phyloP scores from a whole-genome alignment of 2,797 vertebrate species.

The Peromyscus melanophrys region DNA sequence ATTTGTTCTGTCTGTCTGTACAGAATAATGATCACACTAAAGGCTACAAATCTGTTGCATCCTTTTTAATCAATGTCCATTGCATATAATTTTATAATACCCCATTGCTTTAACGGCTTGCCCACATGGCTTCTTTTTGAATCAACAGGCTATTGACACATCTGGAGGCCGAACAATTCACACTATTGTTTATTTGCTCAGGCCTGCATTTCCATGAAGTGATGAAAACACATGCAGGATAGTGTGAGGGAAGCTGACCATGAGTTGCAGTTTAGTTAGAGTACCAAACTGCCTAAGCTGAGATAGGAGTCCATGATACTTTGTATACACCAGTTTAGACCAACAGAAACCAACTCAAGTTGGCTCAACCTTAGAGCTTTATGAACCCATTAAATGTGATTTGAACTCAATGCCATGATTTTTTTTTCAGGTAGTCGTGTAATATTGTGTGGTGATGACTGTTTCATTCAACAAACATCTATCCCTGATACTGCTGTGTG shows the following conservation, averaged over 20 bases:
- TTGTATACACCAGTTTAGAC: not conserved
- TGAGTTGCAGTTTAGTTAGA: not conserved
- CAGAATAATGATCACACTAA: rapidly evolving
- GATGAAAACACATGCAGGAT: not conserved
- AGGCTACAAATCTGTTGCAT: not conserved
- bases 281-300: not conserved
- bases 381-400: not conserved
- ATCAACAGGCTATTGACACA: not conserved
- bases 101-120: not conserved
- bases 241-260: not conserved
- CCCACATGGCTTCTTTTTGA: not conserved
- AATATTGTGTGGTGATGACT: not conserved
- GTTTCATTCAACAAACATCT: not conserved
- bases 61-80: not conserved
- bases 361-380: not conserved
- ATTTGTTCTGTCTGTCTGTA: not conserved
- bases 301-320: not conserved
- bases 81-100: not conserved
- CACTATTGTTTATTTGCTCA: not conserved
- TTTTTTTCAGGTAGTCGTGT: not conserved
- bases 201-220: not conserved
- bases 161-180: not conserved
- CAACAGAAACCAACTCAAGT: not conserved
- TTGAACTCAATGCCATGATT: not conserved
- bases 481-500: not conserved